Evolutionary conservation across 2,113 vertebrate genomes (phyloP).

Genomic region (Pitta sordida): DNA sequence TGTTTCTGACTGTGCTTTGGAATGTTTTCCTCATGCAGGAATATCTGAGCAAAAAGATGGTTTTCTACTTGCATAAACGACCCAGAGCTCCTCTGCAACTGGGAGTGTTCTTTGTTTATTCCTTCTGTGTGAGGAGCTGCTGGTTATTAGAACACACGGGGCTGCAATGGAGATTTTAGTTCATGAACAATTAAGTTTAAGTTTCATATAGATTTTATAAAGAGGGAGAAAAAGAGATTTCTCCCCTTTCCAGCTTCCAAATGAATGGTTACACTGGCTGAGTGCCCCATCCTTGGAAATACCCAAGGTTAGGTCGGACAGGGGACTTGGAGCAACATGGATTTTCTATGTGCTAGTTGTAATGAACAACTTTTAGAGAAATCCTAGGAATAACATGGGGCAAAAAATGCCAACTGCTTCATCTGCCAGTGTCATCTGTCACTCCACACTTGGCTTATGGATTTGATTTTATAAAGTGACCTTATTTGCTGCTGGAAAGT

Average conservation of each 20-base stretch:
- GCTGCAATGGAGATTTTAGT: not conserved
- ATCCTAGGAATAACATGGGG: not conserved
- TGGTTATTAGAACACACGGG: not conserved
- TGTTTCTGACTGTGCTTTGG: conserved; percentile 4
- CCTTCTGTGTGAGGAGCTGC: not conserved
- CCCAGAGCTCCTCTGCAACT: not conserved
- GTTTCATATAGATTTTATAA: not conserved
- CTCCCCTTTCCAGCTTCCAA: not conserved
- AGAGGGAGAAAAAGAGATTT: not conserved
- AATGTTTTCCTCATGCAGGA: conserved; percentile 3
- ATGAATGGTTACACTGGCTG: not conserved
- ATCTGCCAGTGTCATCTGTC: not conserved
- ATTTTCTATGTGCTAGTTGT: not conserved
- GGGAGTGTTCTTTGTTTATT: not conserved
- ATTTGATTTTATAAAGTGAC: not conserved
- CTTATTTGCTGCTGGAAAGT: not conserved
- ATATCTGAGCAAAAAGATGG: not conserved
- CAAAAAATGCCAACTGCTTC: not conserved
- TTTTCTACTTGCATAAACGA: not conserved
- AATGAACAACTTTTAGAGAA: not conserved
- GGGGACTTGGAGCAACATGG: not conserved
- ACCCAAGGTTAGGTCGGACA: not conserved
- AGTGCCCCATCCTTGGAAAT: fast-evolving
- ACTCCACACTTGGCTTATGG: not conserved
- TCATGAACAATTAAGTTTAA: not conserved